Conservation (phyloP, 2,797 vertebrate species). For the Acomys russatus region DNA sequence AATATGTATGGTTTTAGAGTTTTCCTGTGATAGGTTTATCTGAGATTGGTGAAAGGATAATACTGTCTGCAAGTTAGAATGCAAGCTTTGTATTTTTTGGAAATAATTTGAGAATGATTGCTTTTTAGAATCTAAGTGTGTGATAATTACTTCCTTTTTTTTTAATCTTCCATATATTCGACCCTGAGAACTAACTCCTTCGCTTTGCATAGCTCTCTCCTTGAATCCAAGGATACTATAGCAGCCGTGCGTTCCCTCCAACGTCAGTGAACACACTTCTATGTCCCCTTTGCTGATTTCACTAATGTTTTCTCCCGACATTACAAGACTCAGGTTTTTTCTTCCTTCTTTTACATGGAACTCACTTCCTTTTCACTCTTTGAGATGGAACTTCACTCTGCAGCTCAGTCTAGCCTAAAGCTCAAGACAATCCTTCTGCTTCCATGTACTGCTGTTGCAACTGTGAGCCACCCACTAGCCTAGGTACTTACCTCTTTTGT, state of each 20-base stretch:
- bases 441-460: accelerated
- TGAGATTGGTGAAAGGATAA: slow-evolving; percentile 16
- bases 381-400: background rate
- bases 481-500: background rate
- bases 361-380: background rate
- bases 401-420: background rate
- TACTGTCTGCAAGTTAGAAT: background rate
- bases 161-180: background rate
- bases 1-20: background rate
- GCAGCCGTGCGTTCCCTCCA: background rate
- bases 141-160: background rate
- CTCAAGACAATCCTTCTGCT: background rate
- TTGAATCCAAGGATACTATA: background rate
- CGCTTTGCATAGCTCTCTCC: background rate
- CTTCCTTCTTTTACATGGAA: background rate
- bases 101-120: slow-evolving; percentile 13
- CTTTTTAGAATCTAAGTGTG: background rate
- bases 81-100: background rate
- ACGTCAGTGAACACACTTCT: background rate
- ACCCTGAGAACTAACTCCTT: background rate
- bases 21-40: background rate
- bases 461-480: background rate
- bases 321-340: background rate
- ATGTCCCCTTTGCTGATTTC: background rate
- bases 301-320: background rate